Base-by-base conservation (phyloP, 53 echinoderm and acorn worm genomes). In the Arbacia lixula region DNA sequence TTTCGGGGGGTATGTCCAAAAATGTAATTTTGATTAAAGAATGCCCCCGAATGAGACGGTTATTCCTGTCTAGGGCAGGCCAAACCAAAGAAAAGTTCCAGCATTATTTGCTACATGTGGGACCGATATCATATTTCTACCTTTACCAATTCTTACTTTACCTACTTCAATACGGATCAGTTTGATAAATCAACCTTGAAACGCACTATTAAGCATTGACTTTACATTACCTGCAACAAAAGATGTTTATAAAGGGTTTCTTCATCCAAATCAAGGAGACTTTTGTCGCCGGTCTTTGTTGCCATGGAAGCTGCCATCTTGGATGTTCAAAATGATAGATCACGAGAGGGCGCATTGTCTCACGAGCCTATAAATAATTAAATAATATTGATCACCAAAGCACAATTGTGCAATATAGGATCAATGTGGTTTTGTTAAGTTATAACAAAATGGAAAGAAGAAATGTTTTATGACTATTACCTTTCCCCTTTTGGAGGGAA, bases 161-260 rank as follows among this genome's bases (percentile, higher is more conserved):
- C 63, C n/a, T 16, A 32, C 63, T 32, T 32, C 19, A 16, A 62
- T 5, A 5, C 16, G 16, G 3, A 14, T 4, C 17, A n/a, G 1
- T 27, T 25, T n/a, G 12, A 0, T 36, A 66, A 2, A 10, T 65
- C 8, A 4, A 72, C 2, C 30, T 1, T 6, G 5, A 43, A 12
- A 72, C 33, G 1, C 19, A 24, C 17, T 16, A 10, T 3, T 2
- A 19, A 17, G 19, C 31, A 17, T 16, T 3, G 24, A 36, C 22
- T 0, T 9, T 38, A 66, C n/a, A n/a, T n/a, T 60, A 75, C 75
- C 75, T 75, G 75, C 17, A 75, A 35, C 30, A 75, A 53, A 5
- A 75, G 53, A 54, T 75, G 75, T 75, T 75, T 75, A 38, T 75
- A 75, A 12, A 75, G 75, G 34, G 53, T 75, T 53, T 75, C 75